Evolutionary conservation across 2,797 vertebrate species (phyloP).

Genomic region (Uromys caudimaculatus): DNA sequence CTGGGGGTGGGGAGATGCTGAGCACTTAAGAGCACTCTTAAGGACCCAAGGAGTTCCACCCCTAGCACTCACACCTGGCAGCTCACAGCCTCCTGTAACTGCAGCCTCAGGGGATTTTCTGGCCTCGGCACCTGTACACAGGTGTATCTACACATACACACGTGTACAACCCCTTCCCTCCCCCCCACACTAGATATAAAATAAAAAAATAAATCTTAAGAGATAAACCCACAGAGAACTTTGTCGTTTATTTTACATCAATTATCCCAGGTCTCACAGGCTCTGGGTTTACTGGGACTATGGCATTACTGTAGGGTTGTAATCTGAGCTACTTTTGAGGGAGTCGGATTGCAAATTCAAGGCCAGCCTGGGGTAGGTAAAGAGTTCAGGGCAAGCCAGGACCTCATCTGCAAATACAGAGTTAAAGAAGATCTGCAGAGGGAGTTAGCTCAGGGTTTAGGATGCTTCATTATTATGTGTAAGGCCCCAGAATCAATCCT

Average conservation of each 20-base stretch:
- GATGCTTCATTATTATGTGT: not conserved
- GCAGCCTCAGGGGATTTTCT: not conserved
- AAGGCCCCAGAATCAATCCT: not conserved
- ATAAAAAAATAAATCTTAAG: not conserved
- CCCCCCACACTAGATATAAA: not conserved
- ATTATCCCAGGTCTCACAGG: accelerated
- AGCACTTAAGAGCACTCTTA: too few species aligned
- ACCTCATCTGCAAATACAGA: not conserved
- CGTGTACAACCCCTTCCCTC: not conserved
- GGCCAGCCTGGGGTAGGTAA: not conserved
- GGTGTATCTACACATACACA: not conserved
- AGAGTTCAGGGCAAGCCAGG: not conserved
- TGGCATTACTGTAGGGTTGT: not conserved
- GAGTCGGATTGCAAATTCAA: not conserved
- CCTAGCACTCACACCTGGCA: too few species aligned
- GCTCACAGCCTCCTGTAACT: not conserved
- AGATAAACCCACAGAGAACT: not conserved
- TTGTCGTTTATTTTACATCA: not conserved
- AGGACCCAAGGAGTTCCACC: not conserved
- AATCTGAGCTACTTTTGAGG: not conserved
- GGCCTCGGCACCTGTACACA: not conserved
- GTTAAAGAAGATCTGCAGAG: not conserved
- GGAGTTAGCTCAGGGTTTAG: not conserved
- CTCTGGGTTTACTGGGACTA: not conserved
- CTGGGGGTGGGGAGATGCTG: not conserved